Conservation (phyloP, 2,113 vertebrate species). For the Carollia perspicillata region DNA sequence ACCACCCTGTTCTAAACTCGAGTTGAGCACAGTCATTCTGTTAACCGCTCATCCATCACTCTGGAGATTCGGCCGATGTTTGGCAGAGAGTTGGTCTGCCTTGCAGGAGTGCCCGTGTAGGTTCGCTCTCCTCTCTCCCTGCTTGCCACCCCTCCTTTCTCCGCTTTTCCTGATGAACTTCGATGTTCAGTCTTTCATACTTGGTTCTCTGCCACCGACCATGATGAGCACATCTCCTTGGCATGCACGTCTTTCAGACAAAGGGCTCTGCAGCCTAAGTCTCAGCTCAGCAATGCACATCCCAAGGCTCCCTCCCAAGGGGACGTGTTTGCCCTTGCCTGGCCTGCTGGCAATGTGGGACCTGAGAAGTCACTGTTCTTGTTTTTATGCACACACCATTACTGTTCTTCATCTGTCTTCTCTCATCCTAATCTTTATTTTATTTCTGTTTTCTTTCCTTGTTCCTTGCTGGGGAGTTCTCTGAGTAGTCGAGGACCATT, state of each 20-base stretch:
- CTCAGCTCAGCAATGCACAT: fast-evolving
- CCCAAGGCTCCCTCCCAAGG: neutral
- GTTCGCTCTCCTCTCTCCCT: neutral
- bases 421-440: neutral
- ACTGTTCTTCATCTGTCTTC: neutral
- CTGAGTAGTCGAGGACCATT: neutral
- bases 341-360: no score
- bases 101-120: neutral
- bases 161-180: neutral
- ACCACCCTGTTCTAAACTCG: neutral
- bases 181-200: no score
- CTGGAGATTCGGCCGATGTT: neutral
- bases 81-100: neutral
- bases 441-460: neutral
- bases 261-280: no score
- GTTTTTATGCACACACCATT: neutral
- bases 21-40: neutral
- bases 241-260: neutral
- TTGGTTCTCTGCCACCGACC: neutral
- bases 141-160: fast-evolving
- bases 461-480: neutral
- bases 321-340: no score
- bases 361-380: neutral
- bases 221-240: neutral
- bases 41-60: neutral